Conservation (phyloP, 2,113 vertebrate genomes). For the Saguinus imperator region DNA sequence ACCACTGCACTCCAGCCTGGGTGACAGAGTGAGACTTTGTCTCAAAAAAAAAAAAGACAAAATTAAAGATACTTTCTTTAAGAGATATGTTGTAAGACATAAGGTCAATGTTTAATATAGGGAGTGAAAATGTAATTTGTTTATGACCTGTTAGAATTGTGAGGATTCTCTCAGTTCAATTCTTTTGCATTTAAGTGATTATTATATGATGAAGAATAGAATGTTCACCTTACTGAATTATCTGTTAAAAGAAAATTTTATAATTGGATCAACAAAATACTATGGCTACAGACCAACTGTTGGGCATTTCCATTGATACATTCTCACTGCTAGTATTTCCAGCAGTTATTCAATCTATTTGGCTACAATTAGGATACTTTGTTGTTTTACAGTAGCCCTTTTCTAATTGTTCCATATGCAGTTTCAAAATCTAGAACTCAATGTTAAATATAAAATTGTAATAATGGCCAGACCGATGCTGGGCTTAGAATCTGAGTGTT, state of each 20-base stretch:
- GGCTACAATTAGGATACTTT: not conserved
- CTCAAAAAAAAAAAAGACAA: too few species aligned
- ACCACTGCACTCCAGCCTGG: too few species aligned
- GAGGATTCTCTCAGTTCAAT: slow-evolving; percentile 4
- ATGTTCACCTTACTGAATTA: not conserved
- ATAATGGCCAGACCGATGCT: not conserved
- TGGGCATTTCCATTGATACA: not conserved
- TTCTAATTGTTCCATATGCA: not conserved
- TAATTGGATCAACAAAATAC: not conserved
- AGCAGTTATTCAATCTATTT: not conserved
- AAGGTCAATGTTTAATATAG: not conserved
- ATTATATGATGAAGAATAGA: not conserved
- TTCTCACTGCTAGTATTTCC: not conserved
- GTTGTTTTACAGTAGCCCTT: not conserved
- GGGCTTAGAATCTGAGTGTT: not conserved
- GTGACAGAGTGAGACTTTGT: too few species aligned
- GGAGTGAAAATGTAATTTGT: not conserved
- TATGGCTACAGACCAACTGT: not conserved
- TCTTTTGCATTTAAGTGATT: not conserved
- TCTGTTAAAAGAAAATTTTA: not conserved
- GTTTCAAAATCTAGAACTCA: slow-evolving; percentile 14
- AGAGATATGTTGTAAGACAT: not conserved
- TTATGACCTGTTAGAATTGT: slow-evolving; percentile 4
- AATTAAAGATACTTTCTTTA: too few species aligned
- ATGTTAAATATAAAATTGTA: slow-evolving; percentile 19